Evolutionary conservation across 2,797 vertebrate species (phyloP), one percentile per base, ranked within the genome.

Genomic region (Enteromius argenteus): DNA sequence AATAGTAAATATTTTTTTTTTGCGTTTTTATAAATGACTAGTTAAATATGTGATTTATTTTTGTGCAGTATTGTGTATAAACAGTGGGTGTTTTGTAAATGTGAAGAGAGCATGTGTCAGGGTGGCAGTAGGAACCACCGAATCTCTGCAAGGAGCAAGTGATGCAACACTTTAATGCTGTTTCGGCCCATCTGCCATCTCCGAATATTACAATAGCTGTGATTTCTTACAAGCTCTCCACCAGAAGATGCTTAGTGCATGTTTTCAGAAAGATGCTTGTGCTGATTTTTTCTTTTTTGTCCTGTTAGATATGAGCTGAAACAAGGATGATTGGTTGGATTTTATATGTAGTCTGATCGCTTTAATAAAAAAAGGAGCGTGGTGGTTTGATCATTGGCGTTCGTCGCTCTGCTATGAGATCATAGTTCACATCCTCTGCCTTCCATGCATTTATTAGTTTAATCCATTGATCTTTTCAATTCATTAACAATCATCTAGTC

Each of bases 131-230:
- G 81, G 71, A 64, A 46, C 74, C 81, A 42, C 21, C 32, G 64
- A 51, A 44, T 83, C 76, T 35, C 78, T 90, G 56, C 72, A 78
- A 86, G 74, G 67, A 74, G 83, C 79, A 89, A 87, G 85, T 88
- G 88, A 86, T 85, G 80, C 88, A 89, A 90, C 88, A 77, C 81
- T 89, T 69, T 69, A 58, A 76, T 86, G 81, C 78, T 74, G 88
- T 87, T 80, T 85, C 64, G 42, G 85, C 93, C 95, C 95, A 96
- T 96, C 96, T 96, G 95, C 93, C 95, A 9, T 91, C 94, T 92
- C 94, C 94, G 94, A 96, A 94, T 94, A 92, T 93, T 94, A 94
- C 93, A 95, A 95, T 93, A 95, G 93, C 93, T 92, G 90, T 94
- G 91, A 93, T 94, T 93, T 91, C 89, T 89, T 91, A 91, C 84